Evolutionary conservation across 2,888 invertebrate genomes (phyloP).

Genomic region (Drosophila villosipedis): DNA sequence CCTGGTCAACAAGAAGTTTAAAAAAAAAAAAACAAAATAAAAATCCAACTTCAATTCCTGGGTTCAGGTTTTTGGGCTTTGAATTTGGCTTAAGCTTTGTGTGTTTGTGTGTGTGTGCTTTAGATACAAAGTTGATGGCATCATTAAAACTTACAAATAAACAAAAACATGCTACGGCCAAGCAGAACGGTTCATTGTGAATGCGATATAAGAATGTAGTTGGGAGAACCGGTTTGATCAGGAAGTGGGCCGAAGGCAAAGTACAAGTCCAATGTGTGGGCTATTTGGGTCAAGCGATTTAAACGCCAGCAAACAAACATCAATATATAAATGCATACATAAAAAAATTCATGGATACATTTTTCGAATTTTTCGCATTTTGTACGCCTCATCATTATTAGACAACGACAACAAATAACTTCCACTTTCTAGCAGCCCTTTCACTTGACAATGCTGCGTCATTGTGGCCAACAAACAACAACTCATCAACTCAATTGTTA

Average conservation of each 20-base stretch:
- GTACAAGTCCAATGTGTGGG: slow-evolving; percentile 51
- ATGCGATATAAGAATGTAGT: neutral
- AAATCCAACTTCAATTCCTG: slow-evolving; percentile 47
- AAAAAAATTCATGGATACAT: neutral
- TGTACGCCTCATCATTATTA: slow-evolving; percentile 47
- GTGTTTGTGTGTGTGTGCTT: slow-evolving; percentile 45
- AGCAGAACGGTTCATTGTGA: slow-evolving; percentile 43
- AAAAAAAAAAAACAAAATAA: slow-evolving; percentile 5
- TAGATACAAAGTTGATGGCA: slow-evolving; percentile 68
- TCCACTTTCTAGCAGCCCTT: slow-evolving; percentile 80
- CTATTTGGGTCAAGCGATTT: slow-evolving; percentile 44
- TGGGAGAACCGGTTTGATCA: slow-evolving; percentile 61
- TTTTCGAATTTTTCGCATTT: slow-evolving; percentile 44
- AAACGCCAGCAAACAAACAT: neutral
- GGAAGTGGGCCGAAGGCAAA: slow-evolving; percentile 64
- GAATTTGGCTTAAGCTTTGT: slow-evolving; percentile 10
- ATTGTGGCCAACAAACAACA: slow-evolving; percentile 37
- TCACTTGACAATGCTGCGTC: slow-evolving; percentile 69
- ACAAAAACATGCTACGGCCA: slow-evolving; percentile 30
- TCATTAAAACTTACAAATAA: slow-evolving; percentile 59
- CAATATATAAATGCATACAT: slow-evolving; percentile 5
- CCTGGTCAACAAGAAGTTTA: slow-evolving; percentile 58
- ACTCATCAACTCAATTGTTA: slow-evolving; percentile 30
- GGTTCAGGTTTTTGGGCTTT: slow-evolving; percentile 24
- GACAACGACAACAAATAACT: slow-evolving; percentile 56